Conservation (phyloP, 2,113 vertebrate genomes). For the Sceloporus tristichus region DNA sequence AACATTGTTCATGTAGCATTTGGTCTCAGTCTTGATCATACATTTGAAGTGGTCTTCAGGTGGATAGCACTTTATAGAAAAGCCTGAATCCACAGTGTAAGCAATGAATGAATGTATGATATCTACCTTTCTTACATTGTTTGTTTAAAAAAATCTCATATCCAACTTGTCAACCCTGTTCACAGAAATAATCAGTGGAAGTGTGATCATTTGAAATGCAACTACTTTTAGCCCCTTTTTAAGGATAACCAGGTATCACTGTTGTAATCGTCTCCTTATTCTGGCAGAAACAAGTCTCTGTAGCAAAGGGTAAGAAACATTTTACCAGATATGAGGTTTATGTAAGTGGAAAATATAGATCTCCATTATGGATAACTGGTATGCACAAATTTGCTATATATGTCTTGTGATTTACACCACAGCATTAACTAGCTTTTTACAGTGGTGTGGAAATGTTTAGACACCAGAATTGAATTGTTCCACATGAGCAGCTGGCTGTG, state of each 20-base stretch:
- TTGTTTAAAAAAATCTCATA: neutral
- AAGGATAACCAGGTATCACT: neutral
- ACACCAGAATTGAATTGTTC: neutral
- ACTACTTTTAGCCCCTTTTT: neutral
- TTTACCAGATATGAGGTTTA: neutral
- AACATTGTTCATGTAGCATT: neutral
- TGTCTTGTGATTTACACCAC: neutral
- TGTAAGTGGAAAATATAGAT: neutral
- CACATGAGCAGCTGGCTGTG: neutral
- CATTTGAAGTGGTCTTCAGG: neutral
- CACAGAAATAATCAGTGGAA: neutral
- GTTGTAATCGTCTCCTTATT: neutral
- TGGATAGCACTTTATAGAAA: neutral
- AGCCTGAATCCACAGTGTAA: neutral
- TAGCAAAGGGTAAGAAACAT: neutral
- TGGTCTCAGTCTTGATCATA: neutral
- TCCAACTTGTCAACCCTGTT: neutral
- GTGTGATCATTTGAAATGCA: conserved; percentile 1
- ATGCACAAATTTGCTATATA: neutral
- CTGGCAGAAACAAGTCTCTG: neutral
- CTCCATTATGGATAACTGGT: neutral
- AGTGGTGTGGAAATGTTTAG: neutral
- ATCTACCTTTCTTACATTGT: neutral
- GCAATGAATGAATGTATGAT: neutral
- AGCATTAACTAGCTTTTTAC: neutral